Conservation (phyloP, 2,113 vertebrate species). For the Atrichornis clamosus region DNA sequence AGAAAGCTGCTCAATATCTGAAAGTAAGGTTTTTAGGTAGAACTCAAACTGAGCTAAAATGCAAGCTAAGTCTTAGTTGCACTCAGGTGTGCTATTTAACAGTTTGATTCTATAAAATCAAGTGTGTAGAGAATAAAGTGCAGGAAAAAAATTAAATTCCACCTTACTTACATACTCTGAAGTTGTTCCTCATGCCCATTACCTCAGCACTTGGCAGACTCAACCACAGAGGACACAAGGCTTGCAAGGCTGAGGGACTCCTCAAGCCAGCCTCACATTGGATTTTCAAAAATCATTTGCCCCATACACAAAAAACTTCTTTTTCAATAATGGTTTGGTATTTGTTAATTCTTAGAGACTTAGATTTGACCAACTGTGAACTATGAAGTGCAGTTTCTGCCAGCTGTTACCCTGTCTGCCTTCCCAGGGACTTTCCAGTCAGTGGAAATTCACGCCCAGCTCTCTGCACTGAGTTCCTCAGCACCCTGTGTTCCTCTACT, state of each 20-base stretch:
- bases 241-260: background rate
- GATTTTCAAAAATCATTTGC: background rate
- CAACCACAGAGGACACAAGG: background rate
- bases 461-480: background rate
- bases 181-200: background rate
- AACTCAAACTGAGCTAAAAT: background rate
- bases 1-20: background rate
- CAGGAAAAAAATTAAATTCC: background rate
- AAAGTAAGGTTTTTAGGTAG: background rate
- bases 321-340: background rate
- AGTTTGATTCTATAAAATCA: background rate
- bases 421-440: background rate
- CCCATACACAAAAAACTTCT: background rate
- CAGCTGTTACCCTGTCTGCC: background rate
- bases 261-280: background rate
- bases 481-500: background rate
- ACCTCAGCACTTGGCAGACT: background rate
- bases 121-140: background rate
- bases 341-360: background rate
- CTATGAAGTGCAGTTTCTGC: background rate
- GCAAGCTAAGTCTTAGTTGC: background rate
- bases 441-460: background rate
- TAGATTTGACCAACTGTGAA: background rate
- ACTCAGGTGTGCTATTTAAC: background rate
- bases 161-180: background rate